Evolutionary conservation across 2,797 vertebrate genomes (phyloP), one percentile per base, ranked within the genome.

Genomic region (Chelon labrosus): DNA sequence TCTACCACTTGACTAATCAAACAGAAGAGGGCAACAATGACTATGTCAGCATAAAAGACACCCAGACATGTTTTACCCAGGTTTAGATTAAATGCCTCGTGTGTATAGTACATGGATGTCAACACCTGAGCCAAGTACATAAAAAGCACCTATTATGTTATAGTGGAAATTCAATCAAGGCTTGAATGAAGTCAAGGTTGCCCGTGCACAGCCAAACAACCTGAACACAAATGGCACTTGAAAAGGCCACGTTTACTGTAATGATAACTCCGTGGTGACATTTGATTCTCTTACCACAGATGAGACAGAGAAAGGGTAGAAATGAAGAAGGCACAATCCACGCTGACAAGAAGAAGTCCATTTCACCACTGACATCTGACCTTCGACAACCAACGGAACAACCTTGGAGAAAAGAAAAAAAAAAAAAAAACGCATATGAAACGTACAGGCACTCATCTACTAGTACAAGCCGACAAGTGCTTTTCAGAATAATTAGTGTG

Each of bases 221-320:
- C 50, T 57, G 64, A 71, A 50, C 79, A 61, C 8, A 49, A 65
- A 83, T 64, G 27, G 51, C 61, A 73, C 69, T 67, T 85, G 73
- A 87, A 86, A 85, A 89, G 79, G 82, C 80, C 79, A 80, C 44
- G 46, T 77, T 74, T 76, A 60, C 66, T 57, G 65, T 73, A 82
- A 77, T 55, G 64, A 78, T 54, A 68, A 68, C 71, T 81, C 49
- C 13, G 39, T 49, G 9, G 67, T 78, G 80, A 83, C 78, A 88
- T 85, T 80, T 82, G 80, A 82, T 75, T 80, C 65, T 83, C 91
- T 93, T 89, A 95, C 93, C 93, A 76, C 67, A 85, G 61, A 92
- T 83, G 73, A 91, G 61, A 77, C 81, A 75, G 27, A 91, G 77
- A 75, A 92, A 82, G 58, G 86, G 87, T 69, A 90, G 77, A 64